Evolutionary conservation across 2,113 vertebrate species (phyloP), one percentile per base, ranked within the genome.

Genomic region (Haemorhous mexicanus): DNA sequence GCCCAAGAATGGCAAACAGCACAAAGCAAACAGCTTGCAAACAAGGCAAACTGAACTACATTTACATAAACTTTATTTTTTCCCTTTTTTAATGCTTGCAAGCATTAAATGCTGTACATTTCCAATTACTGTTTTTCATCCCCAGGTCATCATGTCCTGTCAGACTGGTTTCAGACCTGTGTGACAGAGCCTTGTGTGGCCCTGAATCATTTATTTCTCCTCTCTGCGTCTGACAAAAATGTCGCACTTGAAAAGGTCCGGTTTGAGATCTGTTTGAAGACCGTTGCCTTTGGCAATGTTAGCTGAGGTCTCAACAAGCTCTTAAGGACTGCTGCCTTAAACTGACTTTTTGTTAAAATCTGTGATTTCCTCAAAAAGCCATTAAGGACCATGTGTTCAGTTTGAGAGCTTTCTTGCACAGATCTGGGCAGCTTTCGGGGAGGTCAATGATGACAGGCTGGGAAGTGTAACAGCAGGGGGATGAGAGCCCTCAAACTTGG

Each of bases 11-110:
- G 56, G 35, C 47, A 68, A 84, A 88, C 13, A 72, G 43, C 66
- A 28, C 47, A 61, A 87, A 90, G 19, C 50, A 77, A 75, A 58
- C 35, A 43, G 41, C 49, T 92, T 85, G 59, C 81, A 95, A 70
- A 68, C 37, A 80, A 66, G 26, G 52, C 41, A 78, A 39, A 17
- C 49, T 77, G 46, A 84, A 90, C 85, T 74, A 46, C 21, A 16
- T 59, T 81, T 28, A 14, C 28, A 41, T 37, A 52, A 84, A 64
- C 35, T 22, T n/a, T 64, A 55, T 64, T 59, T 53, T 69, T 63
- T 35, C 49, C 23, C 21, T 11, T 23, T n/a, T 50, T 33, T 5
- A 63, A 37, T n/a, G 35, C 14, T 67, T 49, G 11, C 10, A 21
- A 58, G 33, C 18, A 35, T 35, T 33, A 12, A 84, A 49, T 20